phyloP scores from a whole-genome alignment of 1,140 invertebrate genomes.

The Magallana gigas region DNA sequence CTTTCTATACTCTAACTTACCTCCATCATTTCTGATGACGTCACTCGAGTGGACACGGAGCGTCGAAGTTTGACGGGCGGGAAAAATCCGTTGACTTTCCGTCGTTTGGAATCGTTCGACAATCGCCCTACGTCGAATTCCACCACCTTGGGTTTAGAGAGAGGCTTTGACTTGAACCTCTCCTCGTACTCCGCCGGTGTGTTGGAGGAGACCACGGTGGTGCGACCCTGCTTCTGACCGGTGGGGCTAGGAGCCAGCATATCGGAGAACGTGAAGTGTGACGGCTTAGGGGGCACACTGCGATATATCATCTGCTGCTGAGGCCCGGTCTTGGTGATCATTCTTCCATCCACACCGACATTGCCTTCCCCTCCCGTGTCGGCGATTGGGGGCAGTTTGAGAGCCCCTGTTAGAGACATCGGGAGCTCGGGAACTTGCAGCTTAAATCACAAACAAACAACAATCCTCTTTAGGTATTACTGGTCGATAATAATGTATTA shows the following conservation, averaged over 20 bases:
- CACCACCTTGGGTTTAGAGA: conserved; percentile 63
- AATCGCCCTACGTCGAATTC: conserved; percentile 60
- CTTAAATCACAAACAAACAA: conserved; percentile 34
- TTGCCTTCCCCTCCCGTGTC: conserved; percentile 5
- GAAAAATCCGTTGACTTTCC: conserved; percentile 61
- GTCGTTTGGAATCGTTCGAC: conserved; percentile 12
- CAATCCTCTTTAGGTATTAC: conserved; percentile 51
- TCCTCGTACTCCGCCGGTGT: conserved; percentile 61
- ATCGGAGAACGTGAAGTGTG: conserved; percentile 63
- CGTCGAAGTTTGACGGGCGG: conserved; percentile 60
- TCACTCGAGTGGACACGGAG: conserved; percentile 24
- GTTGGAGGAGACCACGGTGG: conserved; percentile 58
- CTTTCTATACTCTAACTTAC: background rate
- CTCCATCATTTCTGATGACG: conserved; percentile 35
- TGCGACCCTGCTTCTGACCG: conserved; percentile 46
- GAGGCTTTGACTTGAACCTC: conserved; percentile 61
- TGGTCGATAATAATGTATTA: conserved; percentile 35
- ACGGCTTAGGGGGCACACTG: conserved; percentile 65
- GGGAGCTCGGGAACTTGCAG: conserved; percentile 13
- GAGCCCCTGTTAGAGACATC: conserved; percentile 23
- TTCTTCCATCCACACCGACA: background rate
- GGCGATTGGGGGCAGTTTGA: conserved; percentile 56
- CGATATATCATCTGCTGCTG: conserved; percentile 57
- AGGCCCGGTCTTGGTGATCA: conserved; percentile 28
- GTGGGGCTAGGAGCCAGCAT: conserved; percentile 47